A percentile compares a stretch with the other conserved stretches of the same genome.
Evolutionary conservation across 2,888 invertebrate species (phyloP).

Genomic region (Hemithea aestivaria): DNA sequence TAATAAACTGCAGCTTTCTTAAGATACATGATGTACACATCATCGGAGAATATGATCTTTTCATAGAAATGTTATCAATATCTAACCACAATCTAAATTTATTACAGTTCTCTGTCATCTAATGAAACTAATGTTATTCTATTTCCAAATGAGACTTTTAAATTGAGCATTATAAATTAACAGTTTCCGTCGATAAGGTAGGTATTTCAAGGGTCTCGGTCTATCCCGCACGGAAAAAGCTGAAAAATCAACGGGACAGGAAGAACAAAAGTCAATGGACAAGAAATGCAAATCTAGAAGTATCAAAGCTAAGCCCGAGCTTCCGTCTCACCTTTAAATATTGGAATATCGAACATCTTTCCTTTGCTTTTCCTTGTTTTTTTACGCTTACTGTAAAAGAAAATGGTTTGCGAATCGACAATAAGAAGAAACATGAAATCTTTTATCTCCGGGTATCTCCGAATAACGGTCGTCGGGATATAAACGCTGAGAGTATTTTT

Average conservation of each 20-base stretch:
- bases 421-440: conserved; percentile 37
- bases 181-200: too few relatives aligned
- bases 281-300: conserved; percentile 18
- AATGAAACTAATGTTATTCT: too few relatives aligned
- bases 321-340: conserved; percentile 30
- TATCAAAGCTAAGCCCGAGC: conserved; percentile 13
- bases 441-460: conserved; percentile 42
- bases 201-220: conserved; percentile 7
- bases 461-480: conserved; percentile 29
- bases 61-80: too few relatives aligned
- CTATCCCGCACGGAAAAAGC: conserved; percentile 5
- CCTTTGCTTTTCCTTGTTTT: conserved; percentile 30
- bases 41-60: too few relatives aligned
- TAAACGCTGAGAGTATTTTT: conserved; percentile 15
- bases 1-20: background rate
- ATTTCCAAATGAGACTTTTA: too few relatives aligned
- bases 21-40: background rate
- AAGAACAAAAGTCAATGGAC: conserved; percentile 15
- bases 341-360: conserved; percentile 36
- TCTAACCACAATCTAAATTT: too few relatives aligned
- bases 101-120: too few relatives aligned
- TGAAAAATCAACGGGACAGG: conserved; percentile 8
- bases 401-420: conserved; percentile 48
- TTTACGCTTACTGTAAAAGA: conserved; percentile 37
- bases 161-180: too few relatives aligned